Base-by-base conservation (phyloP, 2,113 vertebrate species). In the Tachuris rubrigastra region DNA sequence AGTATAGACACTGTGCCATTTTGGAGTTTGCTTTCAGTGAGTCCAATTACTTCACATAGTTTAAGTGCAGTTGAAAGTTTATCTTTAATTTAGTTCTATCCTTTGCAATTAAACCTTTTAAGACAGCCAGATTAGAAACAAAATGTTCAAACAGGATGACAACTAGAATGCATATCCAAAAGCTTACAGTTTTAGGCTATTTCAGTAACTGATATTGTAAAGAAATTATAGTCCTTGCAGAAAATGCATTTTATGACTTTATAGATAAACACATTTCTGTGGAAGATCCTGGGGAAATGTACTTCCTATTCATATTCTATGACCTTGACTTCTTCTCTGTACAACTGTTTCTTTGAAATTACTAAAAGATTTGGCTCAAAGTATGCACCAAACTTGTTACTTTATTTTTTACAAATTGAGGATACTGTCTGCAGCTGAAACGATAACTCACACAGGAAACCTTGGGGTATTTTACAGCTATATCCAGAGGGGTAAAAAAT, bases 31-130 rank as follows among this genome's bases (percentile, higher is more conserved):
- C 53, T 94, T 91, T 95, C 74, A 93, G 35, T 79, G 47, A 77
- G 55, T 62, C 35, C 87, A 95, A 85, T 82, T 91, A 80, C 55
- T 56, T 60, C 76, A 77, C n/a, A 63, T 27, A 93, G 39, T 71
- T 86, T 62, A 92, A 95, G 87, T 3, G 12, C 53, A 91, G 69
- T 85, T 87, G 65, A 50, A 94, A 92, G 63, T 90, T 93, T 94
- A 83, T 90, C 63, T 93, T 95, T 89, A 93, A 92, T 95, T 95
- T 96, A 93, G 63, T 91, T 96, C 67, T 87, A 44, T 78, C 87
- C 22, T 85, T 95, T 67, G 62, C 56, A 93, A 95, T 93, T 94
- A 94, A 88, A 85, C 42, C 67, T 76, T 95, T 80, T 16, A 76
- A 77, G 86, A 85, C 73, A 94, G 41, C 1, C n/a, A 46, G 44